These are phyloP conservation scores for Asteroscopus sphinx DNA, from an alignment of 2,888 invertebrate species.

Conservation along the genomic window DNA sequence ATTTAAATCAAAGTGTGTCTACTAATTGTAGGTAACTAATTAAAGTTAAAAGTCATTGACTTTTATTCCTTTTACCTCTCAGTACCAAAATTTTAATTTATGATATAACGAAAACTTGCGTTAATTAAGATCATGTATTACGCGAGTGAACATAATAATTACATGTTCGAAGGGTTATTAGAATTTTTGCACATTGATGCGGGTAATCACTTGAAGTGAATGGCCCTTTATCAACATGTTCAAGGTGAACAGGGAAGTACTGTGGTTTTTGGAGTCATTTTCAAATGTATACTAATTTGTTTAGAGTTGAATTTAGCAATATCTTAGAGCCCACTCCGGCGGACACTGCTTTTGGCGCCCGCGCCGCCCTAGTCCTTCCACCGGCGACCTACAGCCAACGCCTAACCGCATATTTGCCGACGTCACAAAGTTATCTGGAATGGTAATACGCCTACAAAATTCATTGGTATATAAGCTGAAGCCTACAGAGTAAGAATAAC, in stretches of 20 bases:
- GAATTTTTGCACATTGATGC: slow-evolving; percentile 38
- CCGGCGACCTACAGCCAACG: slow-evolving; percentile 72
- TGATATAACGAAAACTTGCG: slow-evolving; percentile 21
- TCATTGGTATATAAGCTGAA: slow-evolving; percentile 80
- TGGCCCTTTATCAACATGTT: slow-evolving; percentile 80
- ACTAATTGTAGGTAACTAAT: not conserved
- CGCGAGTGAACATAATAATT: slow-evolving; percentile 23
- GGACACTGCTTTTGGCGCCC: slow-evolving; percentile 43
- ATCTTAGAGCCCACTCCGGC: slow-evolving; percentile 13
- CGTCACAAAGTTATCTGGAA: slow-evolving; percentile 84
- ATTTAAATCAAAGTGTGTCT: slow-evolving; percentile 13
- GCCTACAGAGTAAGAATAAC: slow-evolving; percentile 69
- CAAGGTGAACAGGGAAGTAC: slow-evolving; percentile 82
- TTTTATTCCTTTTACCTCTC: slow-evolving; percentile 14
- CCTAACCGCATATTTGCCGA: slow-evolving; percentile 77
- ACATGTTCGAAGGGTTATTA: slow-evolving; percentile 25
- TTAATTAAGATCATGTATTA: slow-evolving; percentile 41
- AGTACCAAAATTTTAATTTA: slow-evolving; percentile 23
- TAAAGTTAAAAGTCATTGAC: slow-evolving; percentile 28
- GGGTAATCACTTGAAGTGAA: slow-evolving; percentile 67
- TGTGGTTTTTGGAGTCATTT: slow-evolving; percentile 58
- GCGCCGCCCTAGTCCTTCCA: slow-evolving; percentile 65
- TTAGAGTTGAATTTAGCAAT: slow-evolving; percentile 56
- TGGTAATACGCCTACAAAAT: slow-evolving; percentile 74
- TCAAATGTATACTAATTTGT: slow-evolving; percentile 61